Evolutionary conservation across 2,113 vertebrate genomes (phyloP).

Genomic region (Brachyhypopomus gauderio): DNA sequence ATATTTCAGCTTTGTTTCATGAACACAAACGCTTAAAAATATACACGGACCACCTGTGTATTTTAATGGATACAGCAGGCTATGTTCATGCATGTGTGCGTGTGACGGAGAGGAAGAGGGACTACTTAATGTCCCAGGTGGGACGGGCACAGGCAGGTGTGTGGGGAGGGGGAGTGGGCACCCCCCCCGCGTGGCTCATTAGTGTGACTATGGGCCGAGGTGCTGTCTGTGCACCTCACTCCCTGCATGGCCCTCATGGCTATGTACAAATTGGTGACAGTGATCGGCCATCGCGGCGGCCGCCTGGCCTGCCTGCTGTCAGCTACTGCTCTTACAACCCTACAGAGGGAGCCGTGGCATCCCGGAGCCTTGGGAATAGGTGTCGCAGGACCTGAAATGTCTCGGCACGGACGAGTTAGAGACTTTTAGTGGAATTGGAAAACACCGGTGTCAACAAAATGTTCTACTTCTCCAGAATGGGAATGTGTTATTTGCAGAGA

Average conservation of each 20-base stretch:
- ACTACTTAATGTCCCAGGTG: conserved; percentile 43
- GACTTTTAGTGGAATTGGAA: conserved; percentile 28
- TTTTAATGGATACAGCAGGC: not conserved
- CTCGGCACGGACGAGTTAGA: conserved; percentile 31
- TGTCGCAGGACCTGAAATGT: conserved; percentile 36
- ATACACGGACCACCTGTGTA: conserved; percentile 2
- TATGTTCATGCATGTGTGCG: not conserved
- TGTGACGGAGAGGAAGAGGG: conserved; percentile 31
- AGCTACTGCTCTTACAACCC: conserved; percentile 40
- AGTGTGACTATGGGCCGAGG: conserved; percentile 71
- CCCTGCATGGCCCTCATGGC: conserved; percentile 81
- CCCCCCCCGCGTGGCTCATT: conserved; percentile 70
- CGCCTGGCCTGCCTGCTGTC: conserved; percentile 43
- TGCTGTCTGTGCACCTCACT: conserved; percentile 75
- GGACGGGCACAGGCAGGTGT: conserved; percentile 33
- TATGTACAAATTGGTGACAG: conserved; percentile 83
- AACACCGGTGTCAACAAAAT: conserved; percentile 37
- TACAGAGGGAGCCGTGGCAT: conserved; percentile 35
- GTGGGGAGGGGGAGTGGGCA: conserved; percentile 36
- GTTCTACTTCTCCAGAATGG: conserved; percentile 1
- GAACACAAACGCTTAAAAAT: not conserved
- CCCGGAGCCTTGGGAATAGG: conserved; percentile 39
- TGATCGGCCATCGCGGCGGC: conserved; percentile 56
- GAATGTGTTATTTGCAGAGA: conserved; percentile 14
- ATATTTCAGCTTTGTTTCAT: not conserved